Evolutionary conservation across 2,113 vertebrate genomes (phyloP), one percentile per base, ranked within the genome.

Genomic region (Ornithorhynchus anatinus): DNA sequence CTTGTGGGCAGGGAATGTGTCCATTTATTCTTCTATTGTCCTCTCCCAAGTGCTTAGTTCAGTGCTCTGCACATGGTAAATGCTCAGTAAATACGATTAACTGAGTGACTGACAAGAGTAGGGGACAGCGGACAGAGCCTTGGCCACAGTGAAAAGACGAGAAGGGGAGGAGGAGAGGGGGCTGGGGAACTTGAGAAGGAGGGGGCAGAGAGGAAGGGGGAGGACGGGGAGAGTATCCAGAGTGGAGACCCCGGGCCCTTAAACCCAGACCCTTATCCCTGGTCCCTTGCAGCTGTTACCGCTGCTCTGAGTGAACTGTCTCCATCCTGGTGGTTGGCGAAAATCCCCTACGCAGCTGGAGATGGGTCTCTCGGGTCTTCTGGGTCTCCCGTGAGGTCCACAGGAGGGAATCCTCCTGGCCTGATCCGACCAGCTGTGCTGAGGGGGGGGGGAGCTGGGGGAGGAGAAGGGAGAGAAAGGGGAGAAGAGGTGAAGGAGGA

Each of bases 291-390:
- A n/a, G 59, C 53, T 77, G 53, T 73, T 77, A 66, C 81, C 31
- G 54, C 27, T 72, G 64, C 69, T 72, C 35, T 3, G 1, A 10
- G 70, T 79, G 62, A 81, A 79, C n/a, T n/a, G n/a, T n/a, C n/a
- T n/a, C n/a, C n/a, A n/a, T n/a, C n/a, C n/a, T n/a, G n/a, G n/a
- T n/a, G n/a, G n/a, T n/a, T n/a, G n/a, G n/a, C n/a, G n/a, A n/a
- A n/a, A n/a, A n/a, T n/a, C n/a, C n/a, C n/a, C n/a, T n/a, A n/a
- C n/a, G n/a, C n/a, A n/a, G n/a, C n/a, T n/a, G n/a, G n/a, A n/a
- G n/a, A n/a, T n/a, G n/a, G n/a, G n/a, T n/a, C n/a, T n/a, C n/a
- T n/a, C n/a, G n/a, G n/a, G n/a, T n/a, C n/a, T n/a, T n/a, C n/a
- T n/a, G n/a, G n/a, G n/a, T n/a, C n/a, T n/a, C n/a, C n/a, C n/a